Evolutionary conservation across 2,113 vertebrate species (phyloP).

Genomic region (Gasterosteus nipponicus): DNA sequence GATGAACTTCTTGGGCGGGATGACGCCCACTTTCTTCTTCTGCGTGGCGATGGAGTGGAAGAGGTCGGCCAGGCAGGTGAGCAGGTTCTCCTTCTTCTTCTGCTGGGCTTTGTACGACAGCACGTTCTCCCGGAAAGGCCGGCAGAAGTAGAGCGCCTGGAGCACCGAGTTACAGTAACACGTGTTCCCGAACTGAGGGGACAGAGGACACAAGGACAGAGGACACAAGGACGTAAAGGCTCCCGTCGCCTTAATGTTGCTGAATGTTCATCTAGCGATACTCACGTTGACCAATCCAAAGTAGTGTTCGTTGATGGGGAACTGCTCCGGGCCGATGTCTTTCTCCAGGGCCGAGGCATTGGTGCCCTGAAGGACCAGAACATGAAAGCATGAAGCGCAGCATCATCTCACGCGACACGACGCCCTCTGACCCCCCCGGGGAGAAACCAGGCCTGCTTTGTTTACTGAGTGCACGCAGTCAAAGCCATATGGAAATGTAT

Average conservation of each 20-base stretch:
- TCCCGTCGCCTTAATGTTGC: too few species aligned
- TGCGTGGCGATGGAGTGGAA: conserved; percentile 98
- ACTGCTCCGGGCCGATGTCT: conserved; percentile 99
- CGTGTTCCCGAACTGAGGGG: conserved; percentile 94
- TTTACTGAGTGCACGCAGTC: not conserved
- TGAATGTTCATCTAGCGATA: conserved; percentile 48
- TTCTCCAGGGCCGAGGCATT: conserved; percentile 99
- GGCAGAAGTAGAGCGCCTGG: conserved; percentile 96
- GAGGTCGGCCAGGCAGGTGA: conserved; percentile 96
- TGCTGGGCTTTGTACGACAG: conserved; percentile 97
- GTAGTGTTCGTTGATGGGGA: conserved; percentile 99
- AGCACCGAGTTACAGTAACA: conserved; percentile 99
- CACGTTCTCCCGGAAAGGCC: conserved; percentile 97
- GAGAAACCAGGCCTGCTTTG: not conserved
- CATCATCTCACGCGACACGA: not conserved
- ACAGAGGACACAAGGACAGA: not conserved
- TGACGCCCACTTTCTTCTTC: conserved; percentile 99
- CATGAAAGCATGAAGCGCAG: not conserved
- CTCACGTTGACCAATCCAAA: conserved; percentile 99
- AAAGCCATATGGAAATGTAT: conserved; percentile 34
- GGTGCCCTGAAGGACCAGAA: conserved; percentile 87
- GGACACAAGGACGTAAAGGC: not conserved
- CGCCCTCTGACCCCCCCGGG: not conserved
- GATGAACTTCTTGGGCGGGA: conserved; percentile 99
- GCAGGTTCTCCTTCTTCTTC: conserved; percentile 98